Conservation (phyloP, 2,797 vertebrate species). For the Ctenochaetus hawaiiensis region DNA sequence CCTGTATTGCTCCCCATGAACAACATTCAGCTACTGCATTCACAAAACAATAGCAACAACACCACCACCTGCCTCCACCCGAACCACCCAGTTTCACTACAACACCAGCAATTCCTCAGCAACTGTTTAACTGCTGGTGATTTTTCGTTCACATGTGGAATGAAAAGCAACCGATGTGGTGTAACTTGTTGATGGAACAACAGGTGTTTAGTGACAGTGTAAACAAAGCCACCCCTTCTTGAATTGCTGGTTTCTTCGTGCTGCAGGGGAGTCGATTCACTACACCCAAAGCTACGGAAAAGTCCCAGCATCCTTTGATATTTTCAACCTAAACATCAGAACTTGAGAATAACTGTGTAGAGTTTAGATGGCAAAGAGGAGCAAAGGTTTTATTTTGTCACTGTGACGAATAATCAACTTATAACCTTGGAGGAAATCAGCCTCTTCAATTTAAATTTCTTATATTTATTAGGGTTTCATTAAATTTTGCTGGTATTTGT, state of each 20-base stretch:
- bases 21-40: slow-evolving; percentile 15
- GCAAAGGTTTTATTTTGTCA: not conserved
- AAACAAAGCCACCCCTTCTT: slow-evolving; percentile 69
- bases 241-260: slow-evolving; percentile 60
- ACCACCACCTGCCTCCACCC: slow-evolving; percentile 10
- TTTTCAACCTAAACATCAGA: slow-evolving; percentile 37
- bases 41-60: slow-evolving; percentile 27
- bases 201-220: slow-evolving; percentile 79
- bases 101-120: slow-evolving; percentile 41
- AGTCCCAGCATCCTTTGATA: not conserved
- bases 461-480: not conserved
- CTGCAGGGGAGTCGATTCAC: slow-evolving; percentile 15
- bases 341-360: not conserved
- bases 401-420: not conserved
- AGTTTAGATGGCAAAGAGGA: slow-evolving; percentile 18
- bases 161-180: slow-evolving; percentile 49
- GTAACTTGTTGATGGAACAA: slow-evolving; percentile 79
- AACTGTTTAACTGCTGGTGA: slow-evolving; percentile 17
- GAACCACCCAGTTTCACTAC: not conserved
- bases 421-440: not conserved
- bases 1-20: slow-evolving; percentile 6
- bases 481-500: not conserved
- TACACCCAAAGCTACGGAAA: not conserved
- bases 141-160: slow-evolving; percentile 24
- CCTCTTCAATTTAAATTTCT: too few species aligned